Evolutionary conservation across 2,888 invertebrate species (phyloP).

Genomic region (Plutella xylostella): DNA sequence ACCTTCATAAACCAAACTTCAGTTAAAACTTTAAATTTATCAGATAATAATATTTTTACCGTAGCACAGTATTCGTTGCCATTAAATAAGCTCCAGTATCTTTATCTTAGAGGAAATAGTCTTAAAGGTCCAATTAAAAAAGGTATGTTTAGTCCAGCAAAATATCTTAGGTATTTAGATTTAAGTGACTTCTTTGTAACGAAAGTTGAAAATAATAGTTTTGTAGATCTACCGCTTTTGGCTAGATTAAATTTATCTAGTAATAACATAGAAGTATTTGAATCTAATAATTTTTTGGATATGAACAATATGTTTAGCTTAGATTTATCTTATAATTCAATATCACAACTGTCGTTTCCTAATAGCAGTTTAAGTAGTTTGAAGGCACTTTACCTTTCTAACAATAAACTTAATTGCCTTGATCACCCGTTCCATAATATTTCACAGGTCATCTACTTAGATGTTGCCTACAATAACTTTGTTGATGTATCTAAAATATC

Average conservation of each 20-base stretch:
- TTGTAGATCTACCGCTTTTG: constrained; percentile 39
- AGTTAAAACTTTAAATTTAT: constrained; percentile 42
- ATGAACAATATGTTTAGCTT: constrained; percentile 43
- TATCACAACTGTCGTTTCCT: constrained; percentile 29
- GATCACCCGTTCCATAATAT: neutral
- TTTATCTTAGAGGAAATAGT: constrained; percentile 34
- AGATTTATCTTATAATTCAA: constrained; percentile 42
- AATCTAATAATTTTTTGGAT: constrained; percentile 32
- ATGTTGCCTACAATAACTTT: neutral
- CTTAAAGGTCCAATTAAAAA: constrained; percentile 30
- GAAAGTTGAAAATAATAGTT: constrained; percentile 34
- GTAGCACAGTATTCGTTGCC: constrained; percentile 40
- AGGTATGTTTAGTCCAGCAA: constrained; percentile 41
- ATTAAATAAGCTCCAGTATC: constrained; percentile 38
- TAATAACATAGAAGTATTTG: constrained; percentile 35
- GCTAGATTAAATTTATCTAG: constrained; percentile 43
- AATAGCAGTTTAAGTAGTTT: constrained; percentile 14
- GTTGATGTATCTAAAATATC: constrained; percentile 19
- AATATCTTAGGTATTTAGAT: constrained; percentile 39
- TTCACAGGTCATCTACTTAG: neutral
- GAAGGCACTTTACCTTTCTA: neutral
- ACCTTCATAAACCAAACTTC: constrained; percentile 31
- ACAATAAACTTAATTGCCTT: neutral
- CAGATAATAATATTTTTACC: constrained; percentile 35
- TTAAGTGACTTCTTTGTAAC: constrained; percentile 37